phyloP scores from a whole-genome alignment of 2,888 invertebrate species.

The Cybosia mesomella region DNA sequence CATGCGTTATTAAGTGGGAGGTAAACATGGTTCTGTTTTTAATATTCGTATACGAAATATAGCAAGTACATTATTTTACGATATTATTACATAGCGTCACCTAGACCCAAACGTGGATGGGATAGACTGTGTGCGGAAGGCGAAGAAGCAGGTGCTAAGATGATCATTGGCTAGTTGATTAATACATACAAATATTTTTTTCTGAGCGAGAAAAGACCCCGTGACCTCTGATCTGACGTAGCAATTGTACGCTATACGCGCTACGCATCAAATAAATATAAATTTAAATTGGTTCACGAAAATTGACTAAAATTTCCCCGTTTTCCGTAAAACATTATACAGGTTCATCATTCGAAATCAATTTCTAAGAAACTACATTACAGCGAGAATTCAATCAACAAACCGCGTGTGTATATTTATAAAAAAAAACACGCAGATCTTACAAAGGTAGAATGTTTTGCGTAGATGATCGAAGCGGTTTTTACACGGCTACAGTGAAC shows the following conservation, averaged over 20 bases:
- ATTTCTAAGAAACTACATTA: conserved; percentile 35
- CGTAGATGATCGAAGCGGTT: conserved; percentile 46
- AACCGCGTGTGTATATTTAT: conserved; percentile 28
- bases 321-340: not conserved
- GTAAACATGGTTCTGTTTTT: not conserved
- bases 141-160: not conserved
- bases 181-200: not conserved
- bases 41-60: not conserved
- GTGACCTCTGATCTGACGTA: not conserved
- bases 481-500: conserved; percentile 50
- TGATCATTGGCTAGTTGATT: too few species aligned
- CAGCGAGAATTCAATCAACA: conserved; percentile 28
- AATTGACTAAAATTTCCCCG: conserved; percentile 18
- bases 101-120: not conserved
- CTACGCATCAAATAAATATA: not conserved
- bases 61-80: not conserved
- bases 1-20: not conserved
- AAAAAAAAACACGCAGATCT: conserved; percentile 32
- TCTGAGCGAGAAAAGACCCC: not conserved
- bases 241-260: not conserved
- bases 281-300: conserved; percentile 19
- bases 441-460: conserved; percentile 39
- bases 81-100: not conserved
- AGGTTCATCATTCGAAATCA: conserved; percentile 5
- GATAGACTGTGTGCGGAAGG: not conserved